Base-by-base conservation (phyloP, 2,797 vertebrate species). In the Alauda arvensis region DNA sequence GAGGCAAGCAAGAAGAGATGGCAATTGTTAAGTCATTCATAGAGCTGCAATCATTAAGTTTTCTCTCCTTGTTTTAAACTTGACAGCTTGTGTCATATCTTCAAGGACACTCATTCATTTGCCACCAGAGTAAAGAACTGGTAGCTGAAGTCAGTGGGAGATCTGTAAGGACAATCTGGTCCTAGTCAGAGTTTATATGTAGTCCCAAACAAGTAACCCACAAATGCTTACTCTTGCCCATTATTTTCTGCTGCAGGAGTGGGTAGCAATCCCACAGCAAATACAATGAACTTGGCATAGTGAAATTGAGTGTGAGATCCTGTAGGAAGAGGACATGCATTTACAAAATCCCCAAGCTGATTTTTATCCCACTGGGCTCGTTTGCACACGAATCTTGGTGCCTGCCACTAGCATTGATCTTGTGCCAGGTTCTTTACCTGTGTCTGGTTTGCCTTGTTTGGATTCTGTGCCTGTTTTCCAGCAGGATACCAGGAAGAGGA, bases 161-260 rank as follows among this genome's bases (percentile, higher is more conserved):
- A 51, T 77, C 19, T 84, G 63, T 87, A 34, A 10, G 62, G 39
- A 39, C 56, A 81, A 1, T 74, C 81, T 91, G 83, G 39, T 88
- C 25, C 46, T 74, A 70, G 43, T 78, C 57, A 82, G 78, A 63
- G 67, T 46, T 79, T 53, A 13, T 53, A 5, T 51, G 18, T 67
- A 56, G 76, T 63, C 34, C 65, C 53, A 67, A 18, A 53, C 7
- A 46, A 85, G 59, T 31, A 37, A 15, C 45, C 33, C 62, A 34
- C 71, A 67, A 57, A 40, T 31, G 33, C 67, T 76, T 49, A 61
- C 75, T 34, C 59, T 68, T 51, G 12, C 28, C 59, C 18, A 1
- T 78, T 70, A 20, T 68, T 77, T 80, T 69, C 70, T 69, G 40
- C 60, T 56, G 29, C 24, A 49, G 72, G 4, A 31, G 34, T 16